Evolutionary conservation across 2,113 vertebrate genomes (phyloP).

Genomic region (Cariama cristata): DNA sequence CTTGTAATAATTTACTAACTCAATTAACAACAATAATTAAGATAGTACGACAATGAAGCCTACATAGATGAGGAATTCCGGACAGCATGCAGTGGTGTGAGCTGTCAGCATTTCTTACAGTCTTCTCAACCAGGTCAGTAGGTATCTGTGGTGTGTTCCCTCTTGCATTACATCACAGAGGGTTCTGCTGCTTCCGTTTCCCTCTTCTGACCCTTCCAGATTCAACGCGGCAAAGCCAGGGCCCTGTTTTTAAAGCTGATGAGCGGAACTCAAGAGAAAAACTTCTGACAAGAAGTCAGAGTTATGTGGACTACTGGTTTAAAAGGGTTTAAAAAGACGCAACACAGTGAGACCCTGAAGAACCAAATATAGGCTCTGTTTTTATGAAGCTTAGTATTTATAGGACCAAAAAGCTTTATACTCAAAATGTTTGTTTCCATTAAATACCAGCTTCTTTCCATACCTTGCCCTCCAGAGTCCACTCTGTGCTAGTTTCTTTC

Average conservation of each 20-base stretch:
- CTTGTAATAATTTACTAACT: not conserved
- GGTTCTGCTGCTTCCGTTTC: not conserved
- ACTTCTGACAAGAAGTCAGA: not conserved
- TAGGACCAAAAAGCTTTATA: not conserved
- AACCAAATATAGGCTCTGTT: not conserved
- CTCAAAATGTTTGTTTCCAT: not conserved
- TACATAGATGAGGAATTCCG: not conserved
- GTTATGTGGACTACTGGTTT: not conserved
- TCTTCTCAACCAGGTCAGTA: not conserved
- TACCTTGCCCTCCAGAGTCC: not conserved
- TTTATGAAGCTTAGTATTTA: not conserved
- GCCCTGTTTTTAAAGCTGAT: not conserved
- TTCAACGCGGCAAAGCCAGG: not conserved
- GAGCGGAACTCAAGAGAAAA: not conserved
- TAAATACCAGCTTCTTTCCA: not conserved
- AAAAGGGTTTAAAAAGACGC: not conserved
- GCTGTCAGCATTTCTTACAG: not conserved
- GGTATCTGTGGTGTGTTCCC: not conserved
- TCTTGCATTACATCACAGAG: not conserved
- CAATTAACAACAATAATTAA: not conserved
- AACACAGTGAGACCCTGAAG: not conserved
- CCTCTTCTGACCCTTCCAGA: not conserved
- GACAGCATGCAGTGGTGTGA: not conserved
- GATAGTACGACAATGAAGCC: not conserved
- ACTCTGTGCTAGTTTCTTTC: not conserved